Conservation (phyloP, 2,888 invertebrate genomes). For the Megastigmus dorsalis region DNA sequence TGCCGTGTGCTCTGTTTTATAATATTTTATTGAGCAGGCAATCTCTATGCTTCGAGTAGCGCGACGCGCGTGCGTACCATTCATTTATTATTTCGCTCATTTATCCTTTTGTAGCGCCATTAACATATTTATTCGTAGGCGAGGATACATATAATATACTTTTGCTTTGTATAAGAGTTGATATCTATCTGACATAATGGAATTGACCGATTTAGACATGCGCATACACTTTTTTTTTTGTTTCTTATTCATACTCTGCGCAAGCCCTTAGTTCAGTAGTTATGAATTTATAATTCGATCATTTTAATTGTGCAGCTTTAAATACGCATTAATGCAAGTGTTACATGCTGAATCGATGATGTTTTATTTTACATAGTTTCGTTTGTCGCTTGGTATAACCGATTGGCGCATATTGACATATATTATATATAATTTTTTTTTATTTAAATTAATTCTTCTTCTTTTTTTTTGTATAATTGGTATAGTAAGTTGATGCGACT, state of each 20-base stretch:
- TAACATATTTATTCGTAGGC: neutral
- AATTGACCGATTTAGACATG: too few relatives aligned
- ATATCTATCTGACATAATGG: constrained; percentile 10
- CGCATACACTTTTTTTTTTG: too few relatives aligned
- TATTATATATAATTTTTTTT: too few relatives aligned
- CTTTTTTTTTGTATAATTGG: neutral
- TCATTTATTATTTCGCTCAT: constrained; percentile 31
- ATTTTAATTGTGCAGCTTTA: constrained; percentile 30
- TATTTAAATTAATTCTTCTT: neutral
- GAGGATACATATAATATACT: too few relatives aligned
- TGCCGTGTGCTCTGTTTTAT: constrained; percentile 10
- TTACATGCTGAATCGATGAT: constrained; percentile 25
- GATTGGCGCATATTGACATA: constrained; percentile 21
- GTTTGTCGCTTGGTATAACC: constrained; percentile 35
- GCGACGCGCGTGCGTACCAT: neutral
- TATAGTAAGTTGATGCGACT: neutral
- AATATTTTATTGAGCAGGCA: neutral
- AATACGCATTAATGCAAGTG: constrained; percentile 35
- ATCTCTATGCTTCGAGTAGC: constrained; percentile 24
- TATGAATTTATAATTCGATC: neutral
- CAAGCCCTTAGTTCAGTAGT: neutral
- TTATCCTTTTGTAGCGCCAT: neutral
- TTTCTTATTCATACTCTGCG: too few relatives aligned
- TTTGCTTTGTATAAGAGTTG: neutral
- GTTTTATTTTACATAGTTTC: constrained; percentile 8